phyloP scores from a whole-genome alignment of 2,888 invertebrate species.

The Drosophila gaucha region DNA sequence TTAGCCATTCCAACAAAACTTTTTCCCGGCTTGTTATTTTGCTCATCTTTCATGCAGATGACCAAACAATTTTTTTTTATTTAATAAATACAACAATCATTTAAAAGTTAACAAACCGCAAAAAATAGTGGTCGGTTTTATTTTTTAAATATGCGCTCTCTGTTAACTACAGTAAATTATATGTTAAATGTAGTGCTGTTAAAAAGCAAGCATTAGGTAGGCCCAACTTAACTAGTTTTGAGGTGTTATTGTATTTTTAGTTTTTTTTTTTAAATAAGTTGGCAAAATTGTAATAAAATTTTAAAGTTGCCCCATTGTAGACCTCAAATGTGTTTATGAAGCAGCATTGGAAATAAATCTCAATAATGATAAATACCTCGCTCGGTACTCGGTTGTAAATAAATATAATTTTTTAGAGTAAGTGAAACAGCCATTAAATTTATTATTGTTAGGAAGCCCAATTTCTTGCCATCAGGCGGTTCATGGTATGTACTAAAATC shows the following conservation, averaged over 20 bases:
- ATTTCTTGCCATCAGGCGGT: conserved; percentile 25
- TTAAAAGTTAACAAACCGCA: not conserved
- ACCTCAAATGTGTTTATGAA: conserved; percentile 30
- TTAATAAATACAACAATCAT: not conserved
- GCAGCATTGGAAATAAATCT: conserved; percentile 17
- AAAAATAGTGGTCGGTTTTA: not conserved
- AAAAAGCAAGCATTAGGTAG: conserved; percentile 1
- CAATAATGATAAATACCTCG: conserved; percentile 3
- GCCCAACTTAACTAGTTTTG: conserved; percentile 45
- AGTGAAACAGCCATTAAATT: conserved; percentile 22
- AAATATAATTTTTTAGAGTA: conserved; percentile 26
- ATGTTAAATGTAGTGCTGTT: conserved; percentile 23
- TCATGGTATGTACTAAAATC: conserved; percentile 28
- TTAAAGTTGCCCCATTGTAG: conserved; percentile 7
- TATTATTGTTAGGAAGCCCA: conserved; percentile 7
- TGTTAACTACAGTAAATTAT: conserved; percentile 29
- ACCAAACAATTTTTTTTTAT: too few relatives aligned
- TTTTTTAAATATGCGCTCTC: conserved; percentile 2
- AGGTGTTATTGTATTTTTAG: conserved; percentile 39
- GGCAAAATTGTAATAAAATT: conserved; percentile 48
- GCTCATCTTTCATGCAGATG: too few relatives aligned
- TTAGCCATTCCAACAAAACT: not conserved
- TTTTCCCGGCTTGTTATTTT: not conserved
- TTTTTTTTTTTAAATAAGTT: conserved; percentile 46
- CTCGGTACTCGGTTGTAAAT: conserved; percentile 18